Evolutionary conservation across 2,797 vertebrate genomes (phyloP).

Genomic region (Silurus aristotelis): DNA sequence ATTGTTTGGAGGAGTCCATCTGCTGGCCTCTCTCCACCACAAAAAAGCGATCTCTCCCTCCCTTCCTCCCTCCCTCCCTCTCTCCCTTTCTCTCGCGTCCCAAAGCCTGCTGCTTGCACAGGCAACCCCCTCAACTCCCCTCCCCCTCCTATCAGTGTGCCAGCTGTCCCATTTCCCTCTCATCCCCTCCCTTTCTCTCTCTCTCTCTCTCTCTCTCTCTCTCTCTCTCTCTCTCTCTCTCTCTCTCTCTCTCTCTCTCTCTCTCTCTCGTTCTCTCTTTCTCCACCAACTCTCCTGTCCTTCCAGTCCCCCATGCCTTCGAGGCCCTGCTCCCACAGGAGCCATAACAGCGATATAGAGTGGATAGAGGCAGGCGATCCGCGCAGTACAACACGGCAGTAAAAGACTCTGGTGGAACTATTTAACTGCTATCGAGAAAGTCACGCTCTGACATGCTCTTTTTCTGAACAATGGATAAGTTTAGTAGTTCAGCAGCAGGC

Average conservation of each 20-base stretch:
- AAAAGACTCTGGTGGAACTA: slow-evolving; percentile 37
- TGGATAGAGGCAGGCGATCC: slow-evolving; percentile 42
- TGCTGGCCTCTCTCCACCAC: slow-evolving; percentile 67
- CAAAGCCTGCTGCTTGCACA: slow-evolving; percentile 45
- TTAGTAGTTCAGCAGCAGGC: not conserved
- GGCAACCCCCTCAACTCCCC: slow-evolving; percentile 48
- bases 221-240: slow-evolving; percentile 3
- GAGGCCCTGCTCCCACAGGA: slow-evolving; percentile 42
- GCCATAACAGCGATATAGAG: slow-evolving; percentile 46
- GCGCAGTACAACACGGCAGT: slow-evolving; percentile 36
- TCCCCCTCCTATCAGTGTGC: slow-evolving; percentile 54
- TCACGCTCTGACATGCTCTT: not conserved
- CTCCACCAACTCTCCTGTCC: not conserved
- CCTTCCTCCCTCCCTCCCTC: not conserved
- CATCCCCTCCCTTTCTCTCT: slow-evolving; percentile 14
- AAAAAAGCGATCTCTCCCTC: slow-evolving; percentile 34
- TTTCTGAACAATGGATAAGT: not conserved
- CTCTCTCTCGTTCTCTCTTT: not conserved
- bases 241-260: slow-evolving; percentile 2
- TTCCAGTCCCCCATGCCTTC: slow-evolving; percentile 26
- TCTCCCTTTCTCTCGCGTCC: not conserved
- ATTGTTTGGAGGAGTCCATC: slow-evolving; percentile 75
- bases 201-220: not conserved
- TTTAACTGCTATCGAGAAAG: slow-evolving; percentile 25
- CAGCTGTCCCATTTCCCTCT: slow-evolving; percentile 65